A percentile compares a stretch with the other conserved stretches of the same genome.
phyloP scores from a whole-genome alignment of 2,888 invertebrate species.

The Alsophila aescularia region DNA sequence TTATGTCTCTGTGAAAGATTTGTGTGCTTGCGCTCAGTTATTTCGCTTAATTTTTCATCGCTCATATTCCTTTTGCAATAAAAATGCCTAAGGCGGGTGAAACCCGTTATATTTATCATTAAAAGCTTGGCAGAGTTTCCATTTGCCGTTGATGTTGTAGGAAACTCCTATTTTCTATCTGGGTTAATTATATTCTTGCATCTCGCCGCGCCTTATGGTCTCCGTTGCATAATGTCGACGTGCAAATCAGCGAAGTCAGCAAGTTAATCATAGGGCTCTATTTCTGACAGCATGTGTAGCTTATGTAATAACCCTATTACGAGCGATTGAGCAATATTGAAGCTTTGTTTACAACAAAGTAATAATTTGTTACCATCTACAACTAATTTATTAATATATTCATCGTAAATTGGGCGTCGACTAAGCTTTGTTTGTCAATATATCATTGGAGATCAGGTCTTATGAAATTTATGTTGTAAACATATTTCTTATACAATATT shows the following conservation, averaged over 20 bases:
- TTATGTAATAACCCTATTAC: conserved; percentile 41
- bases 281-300: conserved; percentile 47
- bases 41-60: neutral
- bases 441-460: neutral
- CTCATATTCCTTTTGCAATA: conserved; percentile 8
- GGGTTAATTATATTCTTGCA: conserved; percentile 39
- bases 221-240: conserved; percentile 49
- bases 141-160: conserved; percentile 19
- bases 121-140: conserved; percentile 13
- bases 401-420: neutral
- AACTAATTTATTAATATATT: neutral
- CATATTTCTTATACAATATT: conserved; percentile 11
- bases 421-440: neutral
- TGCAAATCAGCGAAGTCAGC: conserved; percentile 43
- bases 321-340: conserved; percentile 17
- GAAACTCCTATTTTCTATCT: conserved; percentile 37
- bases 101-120: conserved; percentile 6
- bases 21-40: neutral
- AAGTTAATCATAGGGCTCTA: conserved; percentile 38
- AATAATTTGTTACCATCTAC: neutral
- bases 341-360: conserved; percentile 15
- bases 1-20: conserved; percentile 5
- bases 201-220: conserved; percentile 36
- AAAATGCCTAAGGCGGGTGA: conserved; percentile 13
- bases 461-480: conserved; percentile 22